Conservation (phyloP, 2,888 invertebrate genomes). For the Xylota segnis region DNA sequence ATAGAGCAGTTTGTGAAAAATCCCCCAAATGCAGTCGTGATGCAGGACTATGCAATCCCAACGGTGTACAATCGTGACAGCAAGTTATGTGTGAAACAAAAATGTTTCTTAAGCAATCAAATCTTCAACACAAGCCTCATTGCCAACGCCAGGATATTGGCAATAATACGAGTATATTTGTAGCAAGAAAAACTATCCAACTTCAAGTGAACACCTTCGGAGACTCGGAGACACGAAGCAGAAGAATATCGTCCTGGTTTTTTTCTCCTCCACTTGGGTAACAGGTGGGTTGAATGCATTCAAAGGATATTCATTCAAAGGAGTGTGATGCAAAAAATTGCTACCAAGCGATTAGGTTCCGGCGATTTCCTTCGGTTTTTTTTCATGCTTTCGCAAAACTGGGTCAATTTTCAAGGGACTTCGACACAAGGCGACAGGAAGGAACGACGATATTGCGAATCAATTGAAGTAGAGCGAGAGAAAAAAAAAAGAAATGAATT, state of each 20-base stretch:
- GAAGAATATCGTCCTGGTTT: constrained; percentile 34
- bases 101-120: no score
- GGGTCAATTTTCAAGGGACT: constrained; percentile 43
- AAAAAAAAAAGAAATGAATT: background rate
- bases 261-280: constrained; percentile 19
- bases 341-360: constrained; percentile 46
- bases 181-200: constrained; percentile 11
- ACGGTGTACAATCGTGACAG: no score
- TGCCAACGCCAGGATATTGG: constrained; percentile 7
- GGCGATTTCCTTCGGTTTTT: background rate
- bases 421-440: constrained; percentile 8
- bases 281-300: constrained; percentile 16
- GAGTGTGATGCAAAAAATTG: constrained; percentile 51
- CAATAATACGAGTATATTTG: constrained; percentile 16
- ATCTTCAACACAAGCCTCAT: constrained; percentile 27
- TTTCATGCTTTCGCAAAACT: constrained; percentile 19
- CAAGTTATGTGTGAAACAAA: no score
- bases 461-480: constrained; percentile 32
- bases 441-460: constrained; percentile 12
- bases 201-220: constrained; percentile 55
- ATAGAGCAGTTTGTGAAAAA: no score
- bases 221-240: constrained; percentile 32
- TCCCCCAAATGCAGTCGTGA: no score
- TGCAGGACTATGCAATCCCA: no score
- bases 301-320: background rate